Percentiles rank a stretch among this genome's conserved stretches.
Evolutionary conservation across 2,888 invertebrate genomes (phyloP).

Genomic region (Carcina quercana): DNA sequence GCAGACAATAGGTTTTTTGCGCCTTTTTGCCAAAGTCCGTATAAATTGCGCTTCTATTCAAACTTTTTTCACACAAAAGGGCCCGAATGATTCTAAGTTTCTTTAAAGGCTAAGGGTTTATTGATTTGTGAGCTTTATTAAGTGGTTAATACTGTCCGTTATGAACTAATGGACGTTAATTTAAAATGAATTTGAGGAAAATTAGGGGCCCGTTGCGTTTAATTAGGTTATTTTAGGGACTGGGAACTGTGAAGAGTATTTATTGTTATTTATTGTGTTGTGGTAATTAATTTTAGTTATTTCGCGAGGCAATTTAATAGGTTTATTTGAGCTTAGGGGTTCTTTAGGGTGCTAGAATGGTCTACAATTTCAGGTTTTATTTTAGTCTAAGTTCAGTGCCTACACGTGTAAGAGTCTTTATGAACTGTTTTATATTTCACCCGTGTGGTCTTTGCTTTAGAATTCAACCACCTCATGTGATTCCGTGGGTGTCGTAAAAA

Average conservation of each 20-base stretch:
- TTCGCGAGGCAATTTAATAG: no score
- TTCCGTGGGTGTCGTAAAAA: no score
- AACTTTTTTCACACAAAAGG: constrained; percentile 39
- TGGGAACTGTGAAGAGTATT: constrained; percentile 4
- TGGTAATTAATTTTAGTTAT: no score
- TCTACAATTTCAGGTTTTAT: no score
- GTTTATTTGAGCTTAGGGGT: no score
- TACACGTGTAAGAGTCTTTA: no score
- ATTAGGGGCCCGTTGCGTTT: constrained; percentile 19
- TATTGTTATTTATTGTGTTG: no score
- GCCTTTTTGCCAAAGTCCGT: constrained; percentile 58
- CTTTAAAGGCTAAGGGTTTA: constrained; percentile 50
- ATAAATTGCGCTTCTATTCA: constrained; percentile 48
- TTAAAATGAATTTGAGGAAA: constrained; percentile 31
- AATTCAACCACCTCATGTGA: no score
- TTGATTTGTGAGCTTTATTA: constrained; percentile 53
- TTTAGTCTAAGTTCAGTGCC: no score
- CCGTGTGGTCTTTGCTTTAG: no score
- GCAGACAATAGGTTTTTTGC: constrained; percentile 50
- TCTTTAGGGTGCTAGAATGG: no score
- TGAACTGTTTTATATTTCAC: no score
- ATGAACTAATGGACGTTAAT: constrained; percentile 34
- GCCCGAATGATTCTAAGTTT: constrained; percentile 41
- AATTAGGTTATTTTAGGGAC: constrained; percentile 5
- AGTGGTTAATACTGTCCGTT: constrained; percentile 52